Evolutionary conservation across 2,888 invertebrate species (phyloP).

Genomic region (Macropis europaea): DNA sequence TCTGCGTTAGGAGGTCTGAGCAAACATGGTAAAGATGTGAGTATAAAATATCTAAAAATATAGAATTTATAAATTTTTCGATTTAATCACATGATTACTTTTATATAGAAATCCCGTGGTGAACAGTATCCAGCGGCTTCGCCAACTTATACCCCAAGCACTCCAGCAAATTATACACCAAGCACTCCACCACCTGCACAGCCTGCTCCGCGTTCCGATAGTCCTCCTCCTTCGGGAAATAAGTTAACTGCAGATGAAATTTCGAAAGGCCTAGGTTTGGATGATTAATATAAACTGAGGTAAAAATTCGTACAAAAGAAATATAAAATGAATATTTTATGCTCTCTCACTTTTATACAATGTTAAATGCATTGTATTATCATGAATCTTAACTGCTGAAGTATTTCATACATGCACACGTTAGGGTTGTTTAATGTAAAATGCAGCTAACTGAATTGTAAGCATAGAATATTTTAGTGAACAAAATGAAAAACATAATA

Average conservation of each 20-base stretch:
- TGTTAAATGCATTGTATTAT: not conserved
- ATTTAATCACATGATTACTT: not conserved
- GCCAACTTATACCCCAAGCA: conserved; percentile 48
- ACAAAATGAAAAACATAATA: not conserved
- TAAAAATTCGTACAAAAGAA: conserved; percentile 2
- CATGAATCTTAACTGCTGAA: conserved; percentile 4
- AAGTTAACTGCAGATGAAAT: conserved; percentile 76
- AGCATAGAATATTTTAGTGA: not conserved
- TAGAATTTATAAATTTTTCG: conserved; percentile 1
- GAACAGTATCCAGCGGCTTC: conserved; percentile 50
- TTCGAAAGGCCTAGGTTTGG: conserved; percentile 76
- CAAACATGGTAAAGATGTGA: conserved; percentile 72
- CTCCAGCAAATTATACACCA: conserved; percentile 51
- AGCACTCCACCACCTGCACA: conserved; percentile 40
- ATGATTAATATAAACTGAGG: conserved; percentile 57
- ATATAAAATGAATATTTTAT: conserved; percentile 12
- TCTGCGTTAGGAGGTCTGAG: conserved; percentile 73
- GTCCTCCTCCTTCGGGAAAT: conserved; percentile 61
- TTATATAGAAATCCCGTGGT: conserved; percentile 60
- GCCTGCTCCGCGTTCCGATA: conserved; percentile 55
- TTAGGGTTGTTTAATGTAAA: not conserved
- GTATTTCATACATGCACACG: not conserved
- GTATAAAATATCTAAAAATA: conserved; percentile 34
- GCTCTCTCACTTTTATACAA: conserved; percentile 37
- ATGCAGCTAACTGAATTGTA: conserved; percentile 18